These are phyloP conservation scores for Sebastes vulpes DNA, from an alignment of 2,797 vertebrate species.

Conservation along the genomic window DNA sequence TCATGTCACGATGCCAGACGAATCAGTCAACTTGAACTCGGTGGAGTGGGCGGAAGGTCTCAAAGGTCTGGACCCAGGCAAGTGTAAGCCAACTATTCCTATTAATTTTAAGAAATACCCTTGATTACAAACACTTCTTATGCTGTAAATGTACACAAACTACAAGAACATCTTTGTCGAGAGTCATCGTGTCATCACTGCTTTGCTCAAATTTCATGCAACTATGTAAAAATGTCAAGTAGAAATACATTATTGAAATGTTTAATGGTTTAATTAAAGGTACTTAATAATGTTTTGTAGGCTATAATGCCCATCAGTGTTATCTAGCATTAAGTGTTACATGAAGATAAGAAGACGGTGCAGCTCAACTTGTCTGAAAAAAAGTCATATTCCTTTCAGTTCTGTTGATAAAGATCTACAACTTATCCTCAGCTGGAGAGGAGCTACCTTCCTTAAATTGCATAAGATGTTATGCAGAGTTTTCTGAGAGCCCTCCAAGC, in stretches of 20 bases:
- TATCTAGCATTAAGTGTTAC: not conserved
- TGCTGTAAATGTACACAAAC: not conserved
- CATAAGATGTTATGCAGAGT: conserved; percentile 46
- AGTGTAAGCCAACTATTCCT: not conserved
- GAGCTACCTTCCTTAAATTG: conserved; percentile 59
- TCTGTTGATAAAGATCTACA: conserved; percentile 49
- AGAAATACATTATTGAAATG: not conserved
- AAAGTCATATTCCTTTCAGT: conserved; percentile 39
- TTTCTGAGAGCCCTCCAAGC: conserved; percentile 54
- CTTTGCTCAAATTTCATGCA: not conserved
- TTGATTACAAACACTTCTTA: not conserved
- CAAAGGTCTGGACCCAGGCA: not conserved
- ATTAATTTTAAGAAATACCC: not conserved
- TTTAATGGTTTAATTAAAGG: not conserved
- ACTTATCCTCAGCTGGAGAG: conserved; percentile 32
- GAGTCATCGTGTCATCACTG: not conserved
- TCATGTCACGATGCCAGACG: not conserved
- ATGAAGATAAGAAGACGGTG: not conserved
- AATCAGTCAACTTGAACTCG: not conserved
- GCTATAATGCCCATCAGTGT: not conserved
- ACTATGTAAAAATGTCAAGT: not conserved
- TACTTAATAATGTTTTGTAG: not conserved
- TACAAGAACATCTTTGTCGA: not conserved
- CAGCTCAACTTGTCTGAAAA: conserved; percentile 34
- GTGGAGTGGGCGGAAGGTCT: not conserved